Base-by-base conservation (phyloP, 1,140 invertebrate genomes). In the Drosophila yakuba region DNA sequence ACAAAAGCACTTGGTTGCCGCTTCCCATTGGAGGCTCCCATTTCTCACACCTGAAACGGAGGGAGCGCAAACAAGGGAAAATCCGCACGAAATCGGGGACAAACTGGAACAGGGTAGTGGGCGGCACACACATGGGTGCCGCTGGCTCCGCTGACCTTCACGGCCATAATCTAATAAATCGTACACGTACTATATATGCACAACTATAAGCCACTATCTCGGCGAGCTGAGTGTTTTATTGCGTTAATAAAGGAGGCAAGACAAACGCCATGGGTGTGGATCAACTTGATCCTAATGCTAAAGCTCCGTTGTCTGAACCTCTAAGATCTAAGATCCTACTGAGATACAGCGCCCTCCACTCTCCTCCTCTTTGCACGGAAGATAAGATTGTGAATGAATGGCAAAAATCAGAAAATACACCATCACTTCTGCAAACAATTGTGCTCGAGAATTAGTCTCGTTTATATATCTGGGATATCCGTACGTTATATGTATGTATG, bases 121-220 rank as follows among this genome's bases (percentile, higher is more conserved):
- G 50, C 56, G 55, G 63, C 64, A 44, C 76, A 57, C 52, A n/a
- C n/a, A n/a, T n/a, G 48, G 55, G 61, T 50, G 59, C 60, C n/a
- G n/a, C 45, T 54, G 48, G 48, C 68, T 59, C 64, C 48, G 54
- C 64, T 89, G 84, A 89, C 84, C 84, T 89, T 89, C 84, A 89
- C 66, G 85, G 74, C 69, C 84, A 90, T 89, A 84, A 84, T 80
- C 84, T 82, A 88, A 88, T 88, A 88, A 88, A 88, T 89, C 76
- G 73, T 80, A 72, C 73, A 80, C 74, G 64, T 69, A 78, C 74
- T 84, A 84, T 80, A 74, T 78, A 78, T 78, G 81, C 55, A 78
- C 80, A 86, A 78, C 78, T 85, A 85, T 85, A 86, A 86, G 61
- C 28, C 50, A 79, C 61, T 78, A 88, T 72, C 54, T 48, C 47